These are phyloP conservation scores for Celastrina argiolus DNA, from an alignment of 2,888 invertebrate species.

Conservation along the genomic window DNA sequence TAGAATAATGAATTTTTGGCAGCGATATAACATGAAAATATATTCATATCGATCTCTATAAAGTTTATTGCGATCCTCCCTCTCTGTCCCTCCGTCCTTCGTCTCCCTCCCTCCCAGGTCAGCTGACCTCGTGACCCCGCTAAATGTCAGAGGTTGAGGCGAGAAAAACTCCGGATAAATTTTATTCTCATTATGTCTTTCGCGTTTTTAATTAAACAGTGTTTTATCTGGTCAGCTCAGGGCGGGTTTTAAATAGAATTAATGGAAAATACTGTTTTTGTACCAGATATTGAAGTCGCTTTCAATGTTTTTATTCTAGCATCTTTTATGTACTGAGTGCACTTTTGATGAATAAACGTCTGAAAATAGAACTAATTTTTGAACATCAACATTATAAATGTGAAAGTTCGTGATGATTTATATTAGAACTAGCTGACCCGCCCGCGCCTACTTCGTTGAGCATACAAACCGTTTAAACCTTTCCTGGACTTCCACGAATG, in stretches of 20 bases:
- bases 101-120: conserved; percentile 22
- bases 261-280: neutral
- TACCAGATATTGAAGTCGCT: neutral
- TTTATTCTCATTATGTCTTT: conserved; percentile 16
- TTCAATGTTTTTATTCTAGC: neutral
- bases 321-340: neutral
- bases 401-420: too few species aligned
- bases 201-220: conserved; percentile 14
- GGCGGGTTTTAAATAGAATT: conserved; percentile 1
- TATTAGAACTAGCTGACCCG: too few species aligned
- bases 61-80: conserved; percentile 21
- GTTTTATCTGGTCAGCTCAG: neutral
- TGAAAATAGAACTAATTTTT: neutral
- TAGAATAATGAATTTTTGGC: neutral
- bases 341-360: neutral
- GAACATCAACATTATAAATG: too few species aligned
- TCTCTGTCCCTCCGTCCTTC: conserved; percentile 13
- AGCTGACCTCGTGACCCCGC: conserved; percentile 34
- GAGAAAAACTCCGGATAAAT: conserved; percentile 7
- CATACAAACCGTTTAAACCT: too few species aligned
- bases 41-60: conserved; percentile 27
- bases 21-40: conserved; percentile 16
- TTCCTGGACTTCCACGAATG: too few species aligned
- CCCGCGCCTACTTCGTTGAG: too few species aligned
- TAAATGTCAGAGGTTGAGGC: conserved; percentile 34